A percentile compares a stretch with the other conserved stretches of the same genome.
These are phyloP conservation scores for Pyrrhosoma nymphula DNA, from an alignment of 2,888 invertebrate genomes.

Conservation along the genomic window DNA sequence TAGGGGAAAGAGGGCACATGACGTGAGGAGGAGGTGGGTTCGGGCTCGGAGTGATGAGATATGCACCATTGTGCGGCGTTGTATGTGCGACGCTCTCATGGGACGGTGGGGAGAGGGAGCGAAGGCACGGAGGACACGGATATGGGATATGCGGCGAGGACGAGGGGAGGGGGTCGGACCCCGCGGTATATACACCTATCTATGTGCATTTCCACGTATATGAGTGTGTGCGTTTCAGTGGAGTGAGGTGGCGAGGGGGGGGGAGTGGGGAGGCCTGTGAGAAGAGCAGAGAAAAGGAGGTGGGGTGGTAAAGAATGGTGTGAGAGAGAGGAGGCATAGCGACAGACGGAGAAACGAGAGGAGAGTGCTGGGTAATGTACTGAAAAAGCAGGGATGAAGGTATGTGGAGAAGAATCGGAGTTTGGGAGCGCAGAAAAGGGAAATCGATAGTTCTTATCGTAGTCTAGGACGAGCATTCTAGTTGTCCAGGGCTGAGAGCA, in stretches of 20 bases:
- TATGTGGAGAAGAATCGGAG: background rate
- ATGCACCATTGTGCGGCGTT: constrained; percentile 64
- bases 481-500: background rate
- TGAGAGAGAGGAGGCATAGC: background rate
- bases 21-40: background rate
- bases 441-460: background rate
- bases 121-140: constrained; percentile 56
- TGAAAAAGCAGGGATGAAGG: constrained; percentile 1
- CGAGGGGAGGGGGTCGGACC: background rate
- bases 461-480: background rate
- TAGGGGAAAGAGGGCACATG: background rate
- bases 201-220: background rate
- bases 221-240: background rate
- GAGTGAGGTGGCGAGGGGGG: background rate
- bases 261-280: background rate
- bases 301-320: background rate
- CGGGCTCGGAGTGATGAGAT: constrained; percentile 56
- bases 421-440: background rate
- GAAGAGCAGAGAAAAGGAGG: background rate
- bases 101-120: background rate
- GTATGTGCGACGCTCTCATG: constrained; percentile 55
- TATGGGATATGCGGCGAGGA: background rate
- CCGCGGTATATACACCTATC: background rate
- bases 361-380: background rate
- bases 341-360: background rate